Conservation (phyloP, 2,113 vertebrate genomes). For the Pogonocichla stellata region DNA sequence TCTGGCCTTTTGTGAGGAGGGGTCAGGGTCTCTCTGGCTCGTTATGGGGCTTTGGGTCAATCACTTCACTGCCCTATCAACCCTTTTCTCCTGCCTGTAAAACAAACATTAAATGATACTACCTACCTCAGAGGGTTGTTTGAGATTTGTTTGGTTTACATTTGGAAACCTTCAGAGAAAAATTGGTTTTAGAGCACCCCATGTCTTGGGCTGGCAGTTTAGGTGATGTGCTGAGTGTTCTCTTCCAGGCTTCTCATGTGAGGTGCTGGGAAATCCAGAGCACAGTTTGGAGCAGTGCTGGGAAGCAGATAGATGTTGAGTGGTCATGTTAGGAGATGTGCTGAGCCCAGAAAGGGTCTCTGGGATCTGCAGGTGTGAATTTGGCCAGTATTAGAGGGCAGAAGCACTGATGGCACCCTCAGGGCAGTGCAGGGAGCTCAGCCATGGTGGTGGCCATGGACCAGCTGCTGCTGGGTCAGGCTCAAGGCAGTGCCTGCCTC, state of each 20-base stretch:
- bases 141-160: constrained; percentile 12
- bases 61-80: not conserved
- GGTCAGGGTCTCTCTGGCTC: not conserved
- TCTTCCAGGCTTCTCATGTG: not conserved
- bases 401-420: not conserved
- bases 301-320: not conserved
- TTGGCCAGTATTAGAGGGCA: not conserved
- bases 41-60: not conserved
- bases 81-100: not conserved
- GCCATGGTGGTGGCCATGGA: not conserved
- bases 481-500: not conserved
- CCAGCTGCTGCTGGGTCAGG: not conserved
- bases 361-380: not conserved
- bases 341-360: not conserved
- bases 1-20: not conserved
- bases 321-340: not conserved
- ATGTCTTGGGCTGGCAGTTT: not conserved
- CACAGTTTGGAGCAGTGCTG: not conserved
- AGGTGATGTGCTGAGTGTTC: not conserved
- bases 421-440: not conserved
- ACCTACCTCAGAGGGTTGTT: constrained; percentile 54
- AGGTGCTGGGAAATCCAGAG: not conserved
- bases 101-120: constrained; percentile 1
- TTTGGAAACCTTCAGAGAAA: not conserved
- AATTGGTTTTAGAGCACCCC: not conserved